A percentile compares a stretch with the other conserved stretches of the same genome.
phyloP scores from a whole-genome alignment of 1,140 invertebrate species.

The Zaprionus nigranus region DNA sequence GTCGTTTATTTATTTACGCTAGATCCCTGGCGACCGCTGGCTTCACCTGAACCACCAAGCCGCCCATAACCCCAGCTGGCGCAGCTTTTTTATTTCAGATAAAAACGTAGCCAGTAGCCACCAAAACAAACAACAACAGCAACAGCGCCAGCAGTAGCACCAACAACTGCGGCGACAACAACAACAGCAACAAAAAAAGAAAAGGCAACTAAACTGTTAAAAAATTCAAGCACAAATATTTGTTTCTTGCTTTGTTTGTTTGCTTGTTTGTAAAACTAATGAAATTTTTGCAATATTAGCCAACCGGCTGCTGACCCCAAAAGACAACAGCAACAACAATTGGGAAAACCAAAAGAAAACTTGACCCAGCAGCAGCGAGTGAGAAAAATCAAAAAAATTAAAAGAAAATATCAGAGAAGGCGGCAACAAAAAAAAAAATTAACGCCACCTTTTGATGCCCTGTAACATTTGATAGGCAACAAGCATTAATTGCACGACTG shows the following conservation, averaged over 20 bases:
- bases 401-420: conserved; percentile 59
- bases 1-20: conserved; percentile 61
- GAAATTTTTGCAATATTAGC: conserved; percentile 80
- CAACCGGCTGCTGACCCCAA: conserved; percentile 64
- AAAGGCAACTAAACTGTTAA: conserved; percentile 71
- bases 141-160: conserved; percentile 23
- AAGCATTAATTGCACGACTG: neutral
- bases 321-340: conserved; percentile 53
- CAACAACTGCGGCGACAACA: conserved; percentile 24
- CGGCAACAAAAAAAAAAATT: conserved; percentile 59
- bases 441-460: conserved; percentile 59
- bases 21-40: conserved; percentile 58
- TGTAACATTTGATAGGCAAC: neutral
- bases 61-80: conserved; percentile 67
- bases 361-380: conserved; percentile 56
- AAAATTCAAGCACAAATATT: conserved; percentile 80
- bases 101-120: conserved; percentile 50
- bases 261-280: conserved; percentile 82
- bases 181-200: conserved; percentile 39
- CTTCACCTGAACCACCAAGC: conserved; percentile 57
- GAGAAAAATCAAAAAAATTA: conserved; percentile 55
- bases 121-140: conserved; percentile 10
- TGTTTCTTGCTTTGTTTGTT: conserved; percentile 79
- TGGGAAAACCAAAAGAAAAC: conserved; percentile 52
- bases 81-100: conserved; percentile 57